phyloP scores from a whole-genome alignment of 1,140 invertebrate species.

The Caenorhabditis inopinata region DNA sequence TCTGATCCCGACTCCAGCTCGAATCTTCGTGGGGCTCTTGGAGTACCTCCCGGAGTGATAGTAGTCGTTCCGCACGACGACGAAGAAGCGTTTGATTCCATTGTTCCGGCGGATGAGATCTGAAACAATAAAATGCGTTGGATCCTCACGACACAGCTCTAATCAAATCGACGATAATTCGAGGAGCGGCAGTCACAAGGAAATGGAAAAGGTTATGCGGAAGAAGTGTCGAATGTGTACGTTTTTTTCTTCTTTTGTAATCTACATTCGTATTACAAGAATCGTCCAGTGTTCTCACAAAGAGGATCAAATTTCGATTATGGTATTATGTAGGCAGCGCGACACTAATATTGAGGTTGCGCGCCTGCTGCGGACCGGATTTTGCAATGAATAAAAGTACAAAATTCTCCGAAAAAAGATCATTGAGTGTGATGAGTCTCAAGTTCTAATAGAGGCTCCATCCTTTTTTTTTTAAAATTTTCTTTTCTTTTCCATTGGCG shows the following conservation, averaged over 20 bases:
- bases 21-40: not conserved
- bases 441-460: too few species aligned
- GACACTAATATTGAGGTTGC: conserved; percentile 20
- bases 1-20: conserved; percentile 36
- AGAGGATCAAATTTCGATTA: conserved; percentile 33
- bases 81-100: not conserved
- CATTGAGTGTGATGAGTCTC: not conserved
- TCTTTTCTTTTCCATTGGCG: too few species aligned
- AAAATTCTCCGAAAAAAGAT: not conserved
- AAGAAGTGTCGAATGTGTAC: not conserved
- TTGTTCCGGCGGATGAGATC: not conserved
- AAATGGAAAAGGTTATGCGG: not conserved
- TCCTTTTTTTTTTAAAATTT: too few species aligned
- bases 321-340: conserved; percentile 6
- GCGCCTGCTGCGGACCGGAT: not conserved
- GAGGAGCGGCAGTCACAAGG: too few species aligned
- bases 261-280: not conserved
- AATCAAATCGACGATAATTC: too few species aligned
- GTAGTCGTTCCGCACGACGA: conserved; percentile 12
- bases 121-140: too few species aligned
- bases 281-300: not conserved
- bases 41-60: conserved; percentile 20
- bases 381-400: not conserved
- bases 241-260: conserved; percentile 10
- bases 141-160: too few species aligned